A percentile compares a stretch with the other conserved stretches of the same genome.
phyloP scores from a whole-genome alignment of 2,113 vertebrate species.

The Dipodomys stephensi region DNA sequence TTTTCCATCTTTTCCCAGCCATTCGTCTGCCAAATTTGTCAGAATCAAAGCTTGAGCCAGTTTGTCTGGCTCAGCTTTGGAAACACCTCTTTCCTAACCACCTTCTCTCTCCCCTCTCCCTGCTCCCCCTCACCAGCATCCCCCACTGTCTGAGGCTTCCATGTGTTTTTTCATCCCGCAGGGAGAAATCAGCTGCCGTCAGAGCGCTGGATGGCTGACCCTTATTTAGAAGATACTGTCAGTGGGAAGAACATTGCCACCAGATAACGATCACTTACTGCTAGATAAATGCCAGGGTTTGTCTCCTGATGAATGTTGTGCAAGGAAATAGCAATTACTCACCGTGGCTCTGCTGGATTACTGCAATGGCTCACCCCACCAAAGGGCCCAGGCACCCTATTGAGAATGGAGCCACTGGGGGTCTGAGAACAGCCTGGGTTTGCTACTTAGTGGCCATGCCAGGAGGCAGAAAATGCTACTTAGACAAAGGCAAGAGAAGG shows the following conservation, averaged over 20 bases:
- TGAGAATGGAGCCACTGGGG: neutral
- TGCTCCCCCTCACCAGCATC: rapidly evolving
- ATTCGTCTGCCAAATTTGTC: neutral
- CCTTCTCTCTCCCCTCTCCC: neutral
- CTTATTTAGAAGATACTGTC: constrained; percentile 81
- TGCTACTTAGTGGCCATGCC: neutral
- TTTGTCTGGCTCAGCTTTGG: neutral
- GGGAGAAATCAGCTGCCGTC: constrained; percentile 60
- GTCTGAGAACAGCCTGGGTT: neutral
- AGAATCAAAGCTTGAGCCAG: neutral
- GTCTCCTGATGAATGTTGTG: constrained; percentile 74
- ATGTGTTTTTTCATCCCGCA: neutral
- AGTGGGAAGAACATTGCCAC: constrained; percentile 72
- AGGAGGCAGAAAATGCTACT: neutral
- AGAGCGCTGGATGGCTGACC: constrained; percentile 73
- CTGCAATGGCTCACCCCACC: neutral
- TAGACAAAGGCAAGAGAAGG: neutral
- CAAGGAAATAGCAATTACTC: constrained; percentile 75
- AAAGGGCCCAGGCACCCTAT: neutral
- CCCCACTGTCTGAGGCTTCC: neutral
- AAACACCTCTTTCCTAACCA: neutral
- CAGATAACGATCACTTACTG: constrained; percentile 76
- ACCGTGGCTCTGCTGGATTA: neutral
- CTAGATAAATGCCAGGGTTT: constrained; percentile 78
- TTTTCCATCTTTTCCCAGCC: neutral